These are phyloP conservation scores for Mayetiola destructor DNA, from an alignment of 2,888 invertebrate genomes.

Conservation along the genomic window DNA sequence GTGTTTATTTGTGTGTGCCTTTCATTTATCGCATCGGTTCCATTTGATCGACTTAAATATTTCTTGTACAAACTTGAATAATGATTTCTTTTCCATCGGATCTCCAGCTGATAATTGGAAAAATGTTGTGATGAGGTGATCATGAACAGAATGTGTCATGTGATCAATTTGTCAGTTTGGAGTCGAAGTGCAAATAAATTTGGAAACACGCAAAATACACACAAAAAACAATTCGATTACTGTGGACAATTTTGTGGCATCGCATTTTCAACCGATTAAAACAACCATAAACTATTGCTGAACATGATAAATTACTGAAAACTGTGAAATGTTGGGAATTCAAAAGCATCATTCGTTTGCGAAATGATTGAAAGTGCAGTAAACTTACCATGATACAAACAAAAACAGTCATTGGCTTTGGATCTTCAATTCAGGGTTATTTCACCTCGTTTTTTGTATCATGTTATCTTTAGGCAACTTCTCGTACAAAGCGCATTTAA, in stretches of 20 bases:
- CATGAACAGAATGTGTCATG: background rate
- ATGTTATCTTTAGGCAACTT: too few relatives aligned
- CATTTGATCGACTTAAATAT: background rate
- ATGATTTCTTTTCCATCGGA: background rate
- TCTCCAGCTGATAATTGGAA: background rate
- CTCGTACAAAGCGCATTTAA: background rate
- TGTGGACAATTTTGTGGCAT: constrained; percentile 10
- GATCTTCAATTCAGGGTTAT: too few relatives aligned
- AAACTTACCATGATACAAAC: too few relatives aligned
- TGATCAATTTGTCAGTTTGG: background rate
- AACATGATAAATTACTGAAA: constrained; percentile 2
- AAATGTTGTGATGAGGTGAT: background rate
- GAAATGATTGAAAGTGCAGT: too few relatives aligned
- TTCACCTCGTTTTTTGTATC: too few relatives aligned
- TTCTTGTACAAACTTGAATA: too few relatives aligned
- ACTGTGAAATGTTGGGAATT: background rate
- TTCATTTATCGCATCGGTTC: constrained; percentile 10
- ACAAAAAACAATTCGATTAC: background rate
- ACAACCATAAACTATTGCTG: constrained; percentile 10
- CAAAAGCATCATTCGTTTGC: too few relatives aligned
- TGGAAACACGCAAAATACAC: background rate
- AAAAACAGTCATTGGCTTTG: too few relatives aligned
- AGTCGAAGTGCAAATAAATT: background rate
- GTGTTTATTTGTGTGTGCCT: background rate
- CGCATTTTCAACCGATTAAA: constrained; percentile 1